A percentile compares a stretch with the other conserved stretches of the same genome.
phyloP scores from a whole-genome alignment of 2,797 vertebrate species.

The Tachyglossus aculeatus region DNA sequence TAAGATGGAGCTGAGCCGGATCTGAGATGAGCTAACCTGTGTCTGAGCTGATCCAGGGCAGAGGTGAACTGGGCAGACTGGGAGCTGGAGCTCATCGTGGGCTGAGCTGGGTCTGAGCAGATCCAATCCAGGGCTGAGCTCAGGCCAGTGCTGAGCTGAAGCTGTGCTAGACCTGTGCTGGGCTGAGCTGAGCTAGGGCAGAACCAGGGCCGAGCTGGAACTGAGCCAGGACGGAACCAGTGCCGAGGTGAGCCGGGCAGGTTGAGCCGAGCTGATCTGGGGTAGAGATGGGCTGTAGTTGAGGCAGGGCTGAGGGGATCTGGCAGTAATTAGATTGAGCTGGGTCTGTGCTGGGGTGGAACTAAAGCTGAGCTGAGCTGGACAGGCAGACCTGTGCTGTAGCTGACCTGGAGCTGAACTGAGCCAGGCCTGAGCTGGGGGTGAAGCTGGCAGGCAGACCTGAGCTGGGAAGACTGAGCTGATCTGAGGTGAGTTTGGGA shows the following conservation, averaged over 20 bases:
- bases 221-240: rapidly evolving
- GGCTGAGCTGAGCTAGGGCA: rapidly evolving
- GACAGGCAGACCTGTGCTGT: neutral
- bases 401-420: no score
- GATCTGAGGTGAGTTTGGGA: neutral
- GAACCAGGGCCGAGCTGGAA: rapidly evolving
- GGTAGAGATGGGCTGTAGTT: rapidly evolving
- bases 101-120: no score
- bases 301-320: rapidly evolving
- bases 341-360: no score
- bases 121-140: neutral
- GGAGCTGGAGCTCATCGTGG: no score
- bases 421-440: no score
- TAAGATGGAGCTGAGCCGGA: neutral
- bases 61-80: no score
- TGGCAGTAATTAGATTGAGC: no score
- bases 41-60: neutral
- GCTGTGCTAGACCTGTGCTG: rapidly evolving
- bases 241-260: neutral
- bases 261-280: rapidly evolving
- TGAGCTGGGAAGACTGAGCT: no score
- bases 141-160: rapidly evolving
- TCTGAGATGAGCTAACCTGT: neutral
- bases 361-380: rapidly evolving
- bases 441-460: no score